These are phyloP conservation scores for Hemibagrus guttatus DNA, from an alignment of 2,797 vertebrate genomes.

Conservation along the genomic window DNA sequence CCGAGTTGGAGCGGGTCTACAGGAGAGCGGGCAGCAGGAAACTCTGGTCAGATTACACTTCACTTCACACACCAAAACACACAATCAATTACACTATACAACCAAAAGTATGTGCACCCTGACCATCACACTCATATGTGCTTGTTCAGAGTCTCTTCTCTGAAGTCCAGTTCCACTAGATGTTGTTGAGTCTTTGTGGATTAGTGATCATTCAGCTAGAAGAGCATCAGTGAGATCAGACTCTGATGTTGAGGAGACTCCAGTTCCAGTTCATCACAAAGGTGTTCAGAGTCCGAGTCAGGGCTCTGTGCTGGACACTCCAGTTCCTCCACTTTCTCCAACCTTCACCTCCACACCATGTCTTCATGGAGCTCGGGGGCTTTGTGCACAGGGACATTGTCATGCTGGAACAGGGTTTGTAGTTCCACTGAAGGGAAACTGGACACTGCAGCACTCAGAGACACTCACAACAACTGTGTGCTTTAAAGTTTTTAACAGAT, in stretches of 20 bases:
- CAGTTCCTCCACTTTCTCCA: neutral
- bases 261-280: neutral
- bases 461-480: neutral
- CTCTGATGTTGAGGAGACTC: neutral
- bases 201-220: neutral
- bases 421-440: too few relatives aligned
- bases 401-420: too few relatives aligned
- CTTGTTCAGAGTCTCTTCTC: neutral
- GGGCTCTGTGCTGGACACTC: neutral
- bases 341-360: too few relatives aligned
- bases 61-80: neutral
- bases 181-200: neutral
- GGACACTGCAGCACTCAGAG: too few relatives aligned
- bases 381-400: neutral
- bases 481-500: neutral
- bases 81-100: neutral
- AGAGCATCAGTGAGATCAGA: neutral
- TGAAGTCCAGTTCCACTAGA: neutral
- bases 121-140: neutral
- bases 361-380: too few relatives aligned
- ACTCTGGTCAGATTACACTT: constrained; percentile 86
- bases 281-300: neutral
- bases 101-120: neutral
- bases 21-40: constrained; percentile 93
- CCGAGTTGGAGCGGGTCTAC: constrained; percentile 94